Base-by-base conservation (phyloP, 2,797 vertebrate species). In the Prunella strophiata region DNA sequence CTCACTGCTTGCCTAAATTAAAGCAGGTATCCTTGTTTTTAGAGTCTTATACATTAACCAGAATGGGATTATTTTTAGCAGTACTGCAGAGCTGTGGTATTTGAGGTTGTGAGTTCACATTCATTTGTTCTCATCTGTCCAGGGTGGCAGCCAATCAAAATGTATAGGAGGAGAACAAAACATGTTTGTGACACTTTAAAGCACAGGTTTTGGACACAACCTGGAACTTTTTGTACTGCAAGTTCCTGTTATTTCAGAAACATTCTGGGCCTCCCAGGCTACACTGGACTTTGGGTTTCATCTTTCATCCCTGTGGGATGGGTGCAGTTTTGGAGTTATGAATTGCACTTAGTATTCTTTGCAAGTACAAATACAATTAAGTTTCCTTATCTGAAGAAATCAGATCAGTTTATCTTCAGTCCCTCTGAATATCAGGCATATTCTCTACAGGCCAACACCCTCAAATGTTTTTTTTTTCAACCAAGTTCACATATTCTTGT, bases 71-170 rank as follows among this genome's bases (percentile, higher is more conserved):
- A 25, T 8, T 89, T 85, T 88, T 77, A 63, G 57, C 7, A 2
- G 34, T 23, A 7, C n/a, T 72, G 59, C 78, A 79, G 75, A 81
- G 34, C 79, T 81, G 50, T 75, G 80, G 40, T 65, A 63, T 93
- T 94, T 91, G 66, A 38, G n/a, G 86, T 68, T 71, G 66, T 83
- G 61, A 86, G 62, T 85, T 94, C 30, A 57, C 58, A 34, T 92
- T 86, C 18, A 38, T 91, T 83, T 80, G 5, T 83, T 84, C 34
- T 57, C 62, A 36, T 25, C n/a, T 50, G 27, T 90, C 32, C 50
- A 52, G n/a, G 16, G 23, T 65, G 38, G 14, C 9, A 36, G n/a
- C 27, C 68, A 45, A 40, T 73, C 17, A 34, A 51, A 52, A 50
- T 50, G 19, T 40, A 23, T 2, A 30, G 43, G 23, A 79, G 10